These are phyloP conservation scores for Crenichthys baileyi DNA, from an alignment of 2,797 vertebrate genomes.

Conservation along the genomic window DNA sequence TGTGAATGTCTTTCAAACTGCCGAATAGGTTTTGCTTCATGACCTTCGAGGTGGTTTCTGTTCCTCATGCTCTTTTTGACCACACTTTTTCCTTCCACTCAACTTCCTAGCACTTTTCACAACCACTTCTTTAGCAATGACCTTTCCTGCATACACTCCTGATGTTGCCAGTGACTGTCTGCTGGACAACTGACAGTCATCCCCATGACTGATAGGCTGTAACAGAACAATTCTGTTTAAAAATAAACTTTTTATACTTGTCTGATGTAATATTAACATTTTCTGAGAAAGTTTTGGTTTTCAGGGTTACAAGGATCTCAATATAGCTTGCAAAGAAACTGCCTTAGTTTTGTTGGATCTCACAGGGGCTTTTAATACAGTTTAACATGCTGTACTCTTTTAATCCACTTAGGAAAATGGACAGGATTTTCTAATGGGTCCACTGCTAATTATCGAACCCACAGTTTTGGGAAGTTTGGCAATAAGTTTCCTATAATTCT, in stretches of 20 bases:
- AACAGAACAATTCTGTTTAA: too few relatives aligned
- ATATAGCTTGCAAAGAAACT: too few relatives aligned
- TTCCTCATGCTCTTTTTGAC: background rate
- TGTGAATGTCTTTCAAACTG: too few relatives aligned
- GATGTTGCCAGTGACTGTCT: too few relatives aligned
- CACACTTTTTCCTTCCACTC: background rate
- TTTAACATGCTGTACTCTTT: too few relatives aligned
- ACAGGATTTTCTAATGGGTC: background rate
- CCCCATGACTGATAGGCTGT: too few relatives aligned
- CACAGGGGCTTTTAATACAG: too few relatives aligned
- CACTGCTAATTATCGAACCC: background rate
- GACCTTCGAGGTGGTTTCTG: background rate
- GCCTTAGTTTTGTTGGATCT: too few relatives aligned
- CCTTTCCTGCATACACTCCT: background rate
- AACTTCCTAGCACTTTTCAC: background rate
- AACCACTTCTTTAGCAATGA: background rate
- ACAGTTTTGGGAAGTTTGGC: background rate
- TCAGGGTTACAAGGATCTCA: too few relatives aligned
- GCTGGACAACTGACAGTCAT: too few relatives aligned
- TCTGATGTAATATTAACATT: background rate
- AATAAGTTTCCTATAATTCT: too few relatives aligned
- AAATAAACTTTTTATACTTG: background rate
- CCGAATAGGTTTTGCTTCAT: too few relatives aligned
- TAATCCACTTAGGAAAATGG: background rate
- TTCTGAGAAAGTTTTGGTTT: background rate